Evolutionary conservation across 2,888 invertebrate species (phyloP).

Genomic region (Drosophila mettleri): DNA sequence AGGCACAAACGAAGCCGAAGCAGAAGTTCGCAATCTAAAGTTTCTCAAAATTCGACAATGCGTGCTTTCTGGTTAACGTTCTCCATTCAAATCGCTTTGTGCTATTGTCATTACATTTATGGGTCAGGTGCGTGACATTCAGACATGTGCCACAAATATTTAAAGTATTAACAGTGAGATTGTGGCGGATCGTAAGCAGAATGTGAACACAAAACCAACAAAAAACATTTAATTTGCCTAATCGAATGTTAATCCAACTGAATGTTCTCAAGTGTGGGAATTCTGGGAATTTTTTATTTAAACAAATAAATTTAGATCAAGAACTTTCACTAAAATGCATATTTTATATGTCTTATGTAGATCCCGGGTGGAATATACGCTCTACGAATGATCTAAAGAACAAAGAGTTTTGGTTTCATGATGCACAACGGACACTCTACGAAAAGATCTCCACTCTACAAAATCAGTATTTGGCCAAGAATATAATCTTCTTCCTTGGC

Average conservation of each 20-base stretch:
- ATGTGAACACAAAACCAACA: conserved; percentile 47
- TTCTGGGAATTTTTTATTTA: not conserved
- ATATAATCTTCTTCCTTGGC: conserved; percentile 92
- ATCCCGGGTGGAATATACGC: conserved; percentile 59
- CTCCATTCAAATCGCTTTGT: conserved; percentile 52
- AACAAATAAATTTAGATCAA: conserved; percentile 38
- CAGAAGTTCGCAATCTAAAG: conserved; percentile 36
- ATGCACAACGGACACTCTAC: conserved; percentile 73
- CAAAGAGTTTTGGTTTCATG: conserved; percentile 76
- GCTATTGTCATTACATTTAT: conserved; percentile 63
- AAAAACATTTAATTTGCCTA: conserved; percentile 37
- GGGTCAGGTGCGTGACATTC: conserved; percentile 72
- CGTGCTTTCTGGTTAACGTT: conserved; percentile 57
- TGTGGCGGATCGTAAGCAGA: conserved; percentile 30
- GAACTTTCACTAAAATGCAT: conserved; percentile 33
- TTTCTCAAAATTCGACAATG: conserved; percentile 64
- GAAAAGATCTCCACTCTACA: conserved; percentile 72
- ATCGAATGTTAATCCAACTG: conserved; percentile 55
- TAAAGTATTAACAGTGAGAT: conserved; percentile 43
- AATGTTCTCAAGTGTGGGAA: not conserved
- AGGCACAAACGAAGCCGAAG: not conserved
- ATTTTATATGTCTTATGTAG: conserved; percentile 29
- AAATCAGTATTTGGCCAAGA: conserved; percentile 87
- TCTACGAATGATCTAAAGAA: conserved; percentile 49
- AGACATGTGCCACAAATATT: conserved; percentile 35